Conservation (phyloP, 2,113 vertebrate genomes). For the Brachypodius melanocephalos region DNA sequence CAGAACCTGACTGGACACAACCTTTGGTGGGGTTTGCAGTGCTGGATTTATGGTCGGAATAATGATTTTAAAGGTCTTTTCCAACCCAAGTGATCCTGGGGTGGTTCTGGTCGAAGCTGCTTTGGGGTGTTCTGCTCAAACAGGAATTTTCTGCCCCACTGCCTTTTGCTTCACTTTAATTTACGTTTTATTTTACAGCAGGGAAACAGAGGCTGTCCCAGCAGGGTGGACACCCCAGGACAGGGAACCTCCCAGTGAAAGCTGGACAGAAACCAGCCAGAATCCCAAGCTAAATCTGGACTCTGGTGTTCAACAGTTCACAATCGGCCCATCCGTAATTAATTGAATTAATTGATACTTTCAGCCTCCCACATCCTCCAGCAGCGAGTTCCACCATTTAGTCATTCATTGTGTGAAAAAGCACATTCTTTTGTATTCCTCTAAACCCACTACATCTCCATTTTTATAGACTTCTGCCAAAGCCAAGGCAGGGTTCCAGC, state of each 20-base stretch:
- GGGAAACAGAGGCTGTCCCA: background rate
- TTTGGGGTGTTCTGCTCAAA: background rate
- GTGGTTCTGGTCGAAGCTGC: background rate
- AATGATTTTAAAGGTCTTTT: background rate
- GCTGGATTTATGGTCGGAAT: background rate
- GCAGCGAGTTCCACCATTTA: background rate
- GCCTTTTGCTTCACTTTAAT: background rate
- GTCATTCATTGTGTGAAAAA: background rate
- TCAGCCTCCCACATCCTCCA: constrained; percentile 7
- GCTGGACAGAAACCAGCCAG: background rate
- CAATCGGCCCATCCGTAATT: background rate
- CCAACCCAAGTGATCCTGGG: background rate
- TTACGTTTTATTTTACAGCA: background rate
- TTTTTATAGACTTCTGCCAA: constrained; percentile 39
- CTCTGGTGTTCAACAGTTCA: background rate
- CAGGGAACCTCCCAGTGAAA: background rate
- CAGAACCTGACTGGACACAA: background rate
- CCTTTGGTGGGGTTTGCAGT: background rate
- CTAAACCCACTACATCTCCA: constrained; percentile 24
- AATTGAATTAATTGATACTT: constrained; percentile 21
- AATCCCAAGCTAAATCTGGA: background rate
- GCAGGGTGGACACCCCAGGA: background rate
- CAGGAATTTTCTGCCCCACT: background rate
- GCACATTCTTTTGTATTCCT: constrained; percentile 15
- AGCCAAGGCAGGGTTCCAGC: constrained; percentile 11